Conservation (phyloP, 1,140 invertebrate species). For the Campoletis sonorensis region DNA sequence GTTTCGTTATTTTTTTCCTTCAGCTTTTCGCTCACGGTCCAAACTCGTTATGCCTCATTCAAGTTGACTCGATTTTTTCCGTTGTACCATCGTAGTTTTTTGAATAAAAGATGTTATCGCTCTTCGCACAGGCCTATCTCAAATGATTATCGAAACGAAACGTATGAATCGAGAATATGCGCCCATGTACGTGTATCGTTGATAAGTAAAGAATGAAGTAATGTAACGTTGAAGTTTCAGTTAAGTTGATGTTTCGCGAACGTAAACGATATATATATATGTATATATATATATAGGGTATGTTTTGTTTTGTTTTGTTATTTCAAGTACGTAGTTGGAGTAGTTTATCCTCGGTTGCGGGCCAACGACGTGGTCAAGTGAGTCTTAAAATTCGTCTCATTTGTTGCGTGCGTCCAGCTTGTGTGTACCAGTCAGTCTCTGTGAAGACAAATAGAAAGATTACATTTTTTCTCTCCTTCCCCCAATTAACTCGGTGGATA, state of each 20-base stretch:
- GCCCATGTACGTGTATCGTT: constrained; percentile 66
- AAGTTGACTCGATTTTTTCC: constrained; percentile 16
- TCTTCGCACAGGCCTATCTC: constrained; percentile 64
- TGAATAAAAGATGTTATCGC: constrained; percentile 45
- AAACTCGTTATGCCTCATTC: constrained; percentile 2
- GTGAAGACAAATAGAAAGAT: constrained; percentile 77
- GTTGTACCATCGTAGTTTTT: constrained; percentile 29
- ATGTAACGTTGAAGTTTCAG: constrained; percentile 72
- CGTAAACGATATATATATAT: constrained; percentile 73
- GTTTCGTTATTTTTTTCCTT: neutral
- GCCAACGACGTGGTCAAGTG: constrained; percentile 76
- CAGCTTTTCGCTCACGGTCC: neutral
- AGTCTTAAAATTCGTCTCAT: constrained; percentile 77
- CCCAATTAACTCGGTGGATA: constrained; percentile 11
- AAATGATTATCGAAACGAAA: constrained; percentile 59
- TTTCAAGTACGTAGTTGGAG: constrained; percentile 74
- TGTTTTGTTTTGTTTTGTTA: constrained; percentile 65
- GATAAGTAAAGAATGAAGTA: constrained; percentile 64
- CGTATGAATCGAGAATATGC: constrained; percentile 41
- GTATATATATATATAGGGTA: no score
- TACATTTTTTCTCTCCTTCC: constrained; percentile 63
- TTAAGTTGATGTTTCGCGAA: constrained; percentile 74
- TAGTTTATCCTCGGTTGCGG: constrained; percentile 74
- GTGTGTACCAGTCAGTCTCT: constrained; percentile 78
- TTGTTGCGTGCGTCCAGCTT: constrained; percentile 77